Conservation (phyloP, 1,140 invertebrate species). For the Calliopsis andreniformis region DNA sequence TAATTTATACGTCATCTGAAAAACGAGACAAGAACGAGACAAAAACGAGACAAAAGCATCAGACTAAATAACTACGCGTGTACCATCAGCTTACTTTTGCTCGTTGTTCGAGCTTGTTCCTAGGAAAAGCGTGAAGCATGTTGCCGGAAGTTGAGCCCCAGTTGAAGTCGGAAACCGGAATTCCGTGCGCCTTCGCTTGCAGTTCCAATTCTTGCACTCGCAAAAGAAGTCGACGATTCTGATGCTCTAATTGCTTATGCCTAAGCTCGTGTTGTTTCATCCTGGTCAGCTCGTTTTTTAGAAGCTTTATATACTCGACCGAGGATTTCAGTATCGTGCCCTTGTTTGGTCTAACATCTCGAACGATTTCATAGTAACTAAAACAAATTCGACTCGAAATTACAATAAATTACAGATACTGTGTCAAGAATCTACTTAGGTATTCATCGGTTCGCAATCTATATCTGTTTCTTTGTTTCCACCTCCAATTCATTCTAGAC, state of each 20-base stretch:
- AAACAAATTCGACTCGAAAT: slow-evolving; percentile 12
- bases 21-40: not conserved
- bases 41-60: slow-evolving; percentile 29
- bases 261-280: slow-evolving; percentile 90
- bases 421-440: no score
- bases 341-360: slow-evolving; percentile 94
- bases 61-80: not conserved
- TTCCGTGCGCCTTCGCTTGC: slow-evolving; percentile 86
- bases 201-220: slow-evolving; percentile 88
- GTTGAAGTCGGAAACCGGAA: slow-evolving; percentile 84
- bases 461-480: no score
- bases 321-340: slow-evolving; percentile 99
- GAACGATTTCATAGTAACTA: slow-evolving; percentile 91
- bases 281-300: slow-evolving; percentile 92
- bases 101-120: slow-evolving; percentile 79
- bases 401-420: not conserved
- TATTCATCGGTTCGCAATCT: no score
- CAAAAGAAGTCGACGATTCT: slow-evolving; percentile 91
- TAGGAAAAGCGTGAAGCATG: slow-evolving; percentile 75
- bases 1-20: no score
- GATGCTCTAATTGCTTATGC: slow-evolving; percentile 90
- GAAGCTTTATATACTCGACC: slow-evolving; percentile 96
- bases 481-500: no score
- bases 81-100: slow-evolving; percentile 72
- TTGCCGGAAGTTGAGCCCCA: slow-evolving; percentile 77